Conservation (phyloP, 1,140 invertebrate species). For the Manduca sexta region DNA sequence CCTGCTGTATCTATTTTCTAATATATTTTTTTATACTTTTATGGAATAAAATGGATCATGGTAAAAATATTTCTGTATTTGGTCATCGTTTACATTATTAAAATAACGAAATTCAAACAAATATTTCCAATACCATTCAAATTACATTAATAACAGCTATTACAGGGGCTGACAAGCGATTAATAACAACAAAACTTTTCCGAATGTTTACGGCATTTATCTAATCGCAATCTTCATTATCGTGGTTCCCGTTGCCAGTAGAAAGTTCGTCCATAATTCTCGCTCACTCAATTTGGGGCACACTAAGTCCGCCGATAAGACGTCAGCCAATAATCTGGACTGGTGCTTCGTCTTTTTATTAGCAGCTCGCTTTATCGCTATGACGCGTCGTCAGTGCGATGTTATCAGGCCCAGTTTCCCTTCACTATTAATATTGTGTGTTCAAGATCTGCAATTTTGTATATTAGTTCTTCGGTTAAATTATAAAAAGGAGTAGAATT, state of each 20-base stretch:
- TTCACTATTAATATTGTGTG: slow-evolving; percentile 24
- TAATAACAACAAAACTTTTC: slow-evolving; percentile 12
- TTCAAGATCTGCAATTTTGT: no score
- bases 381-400: slow-evolving; percentile 44
- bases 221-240: slow-evolving; percentile 64
- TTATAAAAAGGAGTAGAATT: no score
- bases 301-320: slow-evolving; percentile 57
- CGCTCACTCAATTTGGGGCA: slow-evolving; percentile 60
- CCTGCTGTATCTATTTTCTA: no score
- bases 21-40: no score
- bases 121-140: no score
- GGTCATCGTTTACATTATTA: no score
- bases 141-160: no score
- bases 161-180: background rate
- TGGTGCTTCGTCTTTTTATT: slow-evolving; percentile 58
- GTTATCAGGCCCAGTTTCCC: slow-evolving; percentile 35
- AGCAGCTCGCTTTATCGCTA: slow-evolving; percentile 49
- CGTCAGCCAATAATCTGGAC: slow-evolving; percentile 54
- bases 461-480: no score
- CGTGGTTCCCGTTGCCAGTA: slow-evolving; percentile 51
- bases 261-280: slow-evolving; percentile 66
- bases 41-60: no score
- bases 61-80: no score
- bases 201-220: slow-evolving; percentile 47
- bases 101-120: no score